Percentiles rank a stretch among this genome's conserved stretches.
These are phyloP conservation scores for Anthophora plumipes DNA, from an alignment of 2,888 invertebrate species.

Conservation along the genomic window DNA sequence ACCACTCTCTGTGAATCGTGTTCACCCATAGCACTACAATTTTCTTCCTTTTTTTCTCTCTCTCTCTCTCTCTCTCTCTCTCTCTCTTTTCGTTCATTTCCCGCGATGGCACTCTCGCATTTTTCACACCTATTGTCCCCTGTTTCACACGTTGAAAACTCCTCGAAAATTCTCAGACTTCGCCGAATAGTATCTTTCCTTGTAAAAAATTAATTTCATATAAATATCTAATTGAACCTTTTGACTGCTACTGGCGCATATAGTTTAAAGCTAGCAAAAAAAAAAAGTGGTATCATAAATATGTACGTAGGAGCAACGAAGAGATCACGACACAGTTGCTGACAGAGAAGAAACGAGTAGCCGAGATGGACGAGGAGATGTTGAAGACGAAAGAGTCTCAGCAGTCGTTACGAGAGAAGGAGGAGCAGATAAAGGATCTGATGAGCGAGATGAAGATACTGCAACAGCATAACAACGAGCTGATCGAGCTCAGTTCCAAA, in stretches of 20 bases:
- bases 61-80: too few relatives aligned
- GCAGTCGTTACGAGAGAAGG: conserved; percentile 75
- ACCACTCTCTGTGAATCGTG: background rate
- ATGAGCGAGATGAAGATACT: conserved; percentile 77
- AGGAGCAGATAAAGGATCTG: conserved; percentile 79
- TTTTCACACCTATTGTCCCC: too few relatives aligned
- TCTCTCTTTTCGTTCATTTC: too few relatives aligned
- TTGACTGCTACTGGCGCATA: too few relatives aligned
- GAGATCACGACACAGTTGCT: conserved; percentile 70
- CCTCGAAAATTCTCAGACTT: background rate
- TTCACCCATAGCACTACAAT: background rate
- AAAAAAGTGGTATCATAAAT: too few relatives aligned
- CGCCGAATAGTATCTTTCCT: too few relatives aligned
- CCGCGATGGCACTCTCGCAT: background rate
- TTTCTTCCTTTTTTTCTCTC: too few relatives aligned
- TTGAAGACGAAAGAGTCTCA: conserved; percentile 72
- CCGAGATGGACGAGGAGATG: conserved; percentile 76
- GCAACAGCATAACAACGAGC: conserved; percentile 80
- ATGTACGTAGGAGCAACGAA: conserved; percentile 72
- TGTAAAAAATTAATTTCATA: background rate
- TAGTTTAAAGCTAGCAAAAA: too few relatives aligned
- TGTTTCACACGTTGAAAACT: background rate
- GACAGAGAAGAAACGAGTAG: conserved; percentile 74
- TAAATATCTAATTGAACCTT: background rate
- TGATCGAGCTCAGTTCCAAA: conserved; percentile 77